Conservation (phyloP, 2,113 vertebrate species). For the Furnarius figulus region DNA sequence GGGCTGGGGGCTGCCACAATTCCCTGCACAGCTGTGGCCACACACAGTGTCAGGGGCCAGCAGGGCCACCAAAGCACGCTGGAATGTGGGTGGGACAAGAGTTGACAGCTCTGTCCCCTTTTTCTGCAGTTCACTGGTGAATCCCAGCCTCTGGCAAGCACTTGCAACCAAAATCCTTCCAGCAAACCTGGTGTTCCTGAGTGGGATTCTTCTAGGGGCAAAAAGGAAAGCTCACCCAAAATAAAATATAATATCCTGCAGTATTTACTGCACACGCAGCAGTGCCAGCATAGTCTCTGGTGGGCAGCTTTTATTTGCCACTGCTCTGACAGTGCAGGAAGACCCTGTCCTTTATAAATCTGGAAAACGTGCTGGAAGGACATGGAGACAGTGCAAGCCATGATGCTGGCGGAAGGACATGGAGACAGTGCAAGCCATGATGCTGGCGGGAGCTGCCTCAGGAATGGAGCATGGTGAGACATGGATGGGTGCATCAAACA, state of each 20-base stretch:
- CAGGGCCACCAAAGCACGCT: accelerated
- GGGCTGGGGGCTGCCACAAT: background rate
- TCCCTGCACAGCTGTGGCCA: background rate
- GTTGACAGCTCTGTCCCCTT: background rate
- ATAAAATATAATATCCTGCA: background rate
- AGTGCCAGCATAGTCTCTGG: background rate
- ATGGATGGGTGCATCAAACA: accelerated
- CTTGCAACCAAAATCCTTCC: background rate
- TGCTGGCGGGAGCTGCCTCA: accelerated
- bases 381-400: accelerated
- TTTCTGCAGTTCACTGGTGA: accelerated
- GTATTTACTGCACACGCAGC: accelerated
- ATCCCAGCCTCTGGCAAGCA: background rate
- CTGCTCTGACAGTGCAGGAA: background rate
- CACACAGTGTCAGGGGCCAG: accelerated
- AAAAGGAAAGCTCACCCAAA: background rate
- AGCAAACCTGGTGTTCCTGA: background rate
- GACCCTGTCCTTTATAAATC: background rate
- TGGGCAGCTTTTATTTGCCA: background rate
- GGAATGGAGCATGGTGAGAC: background rate
- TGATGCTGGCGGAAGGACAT: accelerated
- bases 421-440: accelerated
- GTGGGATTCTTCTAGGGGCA: background rate
- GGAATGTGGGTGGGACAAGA: background rate
- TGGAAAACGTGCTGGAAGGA: background rate